Evolutionary conservation across 2,888 invertebrate genomes (phyloP), one percentile per base, ranked within the genome.

Genomic region (Tachina grossa): DNA sequence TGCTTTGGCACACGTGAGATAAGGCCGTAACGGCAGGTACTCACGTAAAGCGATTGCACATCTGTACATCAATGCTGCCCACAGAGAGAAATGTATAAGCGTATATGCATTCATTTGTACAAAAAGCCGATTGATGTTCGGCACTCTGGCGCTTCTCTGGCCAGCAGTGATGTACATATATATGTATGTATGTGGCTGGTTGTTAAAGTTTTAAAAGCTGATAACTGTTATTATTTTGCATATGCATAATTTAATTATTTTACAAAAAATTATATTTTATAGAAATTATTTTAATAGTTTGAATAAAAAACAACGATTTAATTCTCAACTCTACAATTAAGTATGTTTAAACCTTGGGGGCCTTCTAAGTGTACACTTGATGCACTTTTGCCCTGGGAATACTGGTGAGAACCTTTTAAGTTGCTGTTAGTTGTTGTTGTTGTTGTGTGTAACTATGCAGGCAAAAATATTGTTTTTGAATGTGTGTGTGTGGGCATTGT

Each of bases 341-440:
- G 49, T 14, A 39, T 16, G 2, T 9, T 19, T 22, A 13, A 68
- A 45, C 19, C 65, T 82, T 47, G 41, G 55, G 55, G 13, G 4
- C 49, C 49, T 39, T 16, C 69, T 11, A 65, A 55, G 47, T 43
- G 31, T 6, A 31, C 31, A 71, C 65, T 43, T 71, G 47, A 45
- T 47, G 16, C 22, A 65, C 22, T 83, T 83, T 83, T 71, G 65
- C 71, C 82, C 82, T 83, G 77, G 82, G 76, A 83, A 77, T 77
- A 31, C 65, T 76, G 57, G 47, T 65, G 57, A 71, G 72, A 83
- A 57, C 22, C 49, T 71, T 69, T 80, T 65, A 53, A 39, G 61
- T 61, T 51, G 61, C 31, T 47, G 8, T 41, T 68, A 13, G 45
- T 61, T 59, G 59, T 31, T 22, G 16, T 10, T 47, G 13, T 65